Conservation (phyloP, 2,113 vertebrate species). For the Bettongia penicillata region DNA sequence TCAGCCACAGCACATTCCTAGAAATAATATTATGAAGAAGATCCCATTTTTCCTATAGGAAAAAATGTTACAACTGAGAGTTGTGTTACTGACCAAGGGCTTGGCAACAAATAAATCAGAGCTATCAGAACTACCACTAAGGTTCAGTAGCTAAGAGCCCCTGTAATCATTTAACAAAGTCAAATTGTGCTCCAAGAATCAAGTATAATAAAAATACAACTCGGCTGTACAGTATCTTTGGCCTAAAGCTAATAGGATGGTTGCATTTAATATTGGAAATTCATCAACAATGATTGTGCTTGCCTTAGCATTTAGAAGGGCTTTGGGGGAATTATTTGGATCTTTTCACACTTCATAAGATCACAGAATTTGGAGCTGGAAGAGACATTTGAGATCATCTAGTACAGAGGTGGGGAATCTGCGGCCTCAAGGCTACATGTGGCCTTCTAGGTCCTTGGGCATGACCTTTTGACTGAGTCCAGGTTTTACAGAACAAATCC, state of each 20-base stretch:
- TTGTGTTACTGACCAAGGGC: background rate
- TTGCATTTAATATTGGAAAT: background rate
- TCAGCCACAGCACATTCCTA: accelerated
- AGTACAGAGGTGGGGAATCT: background rate
- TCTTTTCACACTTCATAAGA: background rate
- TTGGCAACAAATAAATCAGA: background rate
- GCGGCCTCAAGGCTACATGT: no score
- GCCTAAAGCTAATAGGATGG: background rate
- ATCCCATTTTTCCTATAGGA: background rate
- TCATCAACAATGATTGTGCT: background rate
- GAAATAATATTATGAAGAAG: background rate
- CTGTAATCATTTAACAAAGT: background rate
- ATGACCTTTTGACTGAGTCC: no score
- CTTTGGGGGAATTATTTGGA: background rate
- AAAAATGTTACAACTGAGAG: background rate
- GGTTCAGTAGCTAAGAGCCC: background rate
- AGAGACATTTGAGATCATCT: background rate
- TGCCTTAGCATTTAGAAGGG: background rate
- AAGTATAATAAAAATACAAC: background rate
- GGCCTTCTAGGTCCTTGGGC: no score
- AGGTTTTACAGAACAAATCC: no score
- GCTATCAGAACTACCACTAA: background rate
- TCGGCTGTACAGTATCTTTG: background rate
- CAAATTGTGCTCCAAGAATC: background rate
- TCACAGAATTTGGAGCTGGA: background rate